Evolutionary conservation across 2,797 vertebrate genomes (phyloP).

Genomic region (Neomorphus geoffroyi): DNA sequence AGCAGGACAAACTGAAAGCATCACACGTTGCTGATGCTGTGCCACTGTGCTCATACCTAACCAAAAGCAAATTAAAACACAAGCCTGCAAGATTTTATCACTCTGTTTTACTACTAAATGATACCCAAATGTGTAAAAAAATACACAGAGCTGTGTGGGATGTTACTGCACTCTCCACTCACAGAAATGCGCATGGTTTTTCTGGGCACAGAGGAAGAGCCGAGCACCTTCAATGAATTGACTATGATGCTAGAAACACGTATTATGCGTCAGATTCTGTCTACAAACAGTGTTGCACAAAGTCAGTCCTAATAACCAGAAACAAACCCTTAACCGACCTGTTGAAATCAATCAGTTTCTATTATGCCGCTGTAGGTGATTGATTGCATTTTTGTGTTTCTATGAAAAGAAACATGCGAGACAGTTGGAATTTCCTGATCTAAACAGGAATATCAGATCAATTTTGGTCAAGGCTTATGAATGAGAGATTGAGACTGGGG

Average conservation of each 20-base stretch:
- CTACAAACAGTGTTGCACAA: neutral
- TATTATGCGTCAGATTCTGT: neutral
- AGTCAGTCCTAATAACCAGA: neutral
- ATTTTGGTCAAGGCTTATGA: neutral
- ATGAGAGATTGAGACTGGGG: neutral
- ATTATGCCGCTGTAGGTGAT: neutral
- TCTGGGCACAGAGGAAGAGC: neutral
- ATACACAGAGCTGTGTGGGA: neutral
- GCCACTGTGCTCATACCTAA: neutral
- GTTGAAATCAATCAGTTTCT: neutral
- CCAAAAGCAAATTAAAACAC: neutral
- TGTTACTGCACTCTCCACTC: neutral
- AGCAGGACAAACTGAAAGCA: neutral
- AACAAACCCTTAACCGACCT: neutral
- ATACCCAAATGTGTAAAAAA: neutral
- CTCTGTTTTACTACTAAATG: neutral
- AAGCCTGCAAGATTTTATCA: neutral
- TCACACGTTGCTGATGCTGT: neutral
- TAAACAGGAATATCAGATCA: constrained; percentile 20
- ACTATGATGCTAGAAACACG: neutral
- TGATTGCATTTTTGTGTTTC: neutral
- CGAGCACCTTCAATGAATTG: neutral
- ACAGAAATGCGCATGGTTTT: neutral
- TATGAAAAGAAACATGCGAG: neutral
- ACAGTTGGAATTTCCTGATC: neutral